Base-by-base conservation (phyloP, 2,888 invertebrate genomes). In the Troglohyphantes excavatus region DNA sequence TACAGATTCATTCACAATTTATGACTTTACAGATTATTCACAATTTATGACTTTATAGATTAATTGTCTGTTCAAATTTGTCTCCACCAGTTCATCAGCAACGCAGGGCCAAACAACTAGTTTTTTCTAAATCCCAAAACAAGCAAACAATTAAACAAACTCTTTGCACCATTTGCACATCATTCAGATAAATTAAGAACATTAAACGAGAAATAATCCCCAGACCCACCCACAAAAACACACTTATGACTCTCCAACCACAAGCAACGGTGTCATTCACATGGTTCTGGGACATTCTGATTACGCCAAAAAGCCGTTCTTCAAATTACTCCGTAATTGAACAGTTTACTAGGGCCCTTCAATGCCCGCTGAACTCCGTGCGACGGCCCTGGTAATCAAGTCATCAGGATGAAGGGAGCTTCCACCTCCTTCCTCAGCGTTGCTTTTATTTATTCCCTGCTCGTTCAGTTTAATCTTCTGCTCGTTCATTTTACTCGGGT, bases 351-450 rank as follows among this genome's bases (percentile, higher is more conserved):
- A 43, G 63, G 23, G 21, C 23, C 21, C 26, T 11, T 78, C 33
- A 75, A 75, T 59, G 75, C 59, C 19, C 76, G 26, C 78, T 72
- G 23, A 72, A 72, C 72, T 78, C 78, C 33, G 39, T 63, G 43
- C 65, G 75, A 75, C 59, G 59, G 61, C 75, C 11, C 61, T 70
- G 3, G 29, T 75, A 63, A 78, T 78, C 65, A 78, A 78, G 33
- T 63, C 21, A 65, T 65, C 78, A 23, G 33, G 33, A 39, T 39
- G 33, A 76, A 76, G 75, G 21, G 33, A 19, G 21, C 17, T 33
- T 65, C 33, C 43, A 75, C 61, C 43, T 65, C 78, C 7, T n/a
- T 63, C 29, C 33, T 78, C 26, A 78, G 26, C 39, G 78, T 39
- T 72, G 46, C 53, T 26, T 27, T 17, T 72, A 46, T 53, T 72